phyloP scores from a whole-genome alignment of 2,113 vertebrate genomes.

The Cyphomyrus discorhynchus region DNA sequence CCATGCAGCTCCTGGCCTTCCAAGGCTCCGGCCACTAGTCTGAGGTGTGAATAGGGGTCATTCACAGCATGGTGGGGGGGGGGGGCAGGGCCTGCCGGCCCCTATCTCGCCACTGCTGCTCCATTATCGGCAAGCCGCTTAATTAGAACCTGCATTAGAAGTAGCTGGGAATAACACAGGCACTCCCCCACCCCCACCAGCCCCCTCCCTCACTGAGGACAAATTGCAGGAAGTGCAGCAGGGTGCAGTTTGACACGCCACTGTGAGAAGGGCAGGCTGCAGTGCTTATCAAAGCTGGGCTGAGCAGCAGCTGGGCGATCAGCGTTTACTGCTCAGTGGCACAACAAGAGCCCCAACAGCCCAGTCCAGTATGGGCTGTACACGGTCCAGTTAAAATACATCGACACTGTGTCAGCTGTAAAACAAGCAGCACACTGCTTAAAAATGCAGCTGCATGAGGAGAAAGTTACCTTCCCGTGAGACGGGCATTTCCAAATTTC shows the following conservation, averaged over 20 bases:
- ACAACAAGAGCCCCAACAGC: neutral
- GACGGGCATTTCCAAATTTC: neutral
- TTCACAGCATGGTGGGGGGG: slow-evolving; percentile 54
- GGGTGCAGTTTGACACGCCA: slow-evolving; percentile 43
- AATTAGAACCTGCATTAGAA: slow-evolving; percentile 35
- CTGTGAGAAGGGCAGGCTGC: slow-evolving; percentile 56
- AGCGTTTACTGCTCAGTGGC: slow-evolving; percentile 46
- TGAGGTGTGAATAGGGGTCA: slow-evolving; percentile 41
- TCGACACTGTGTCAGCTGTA: neutral
- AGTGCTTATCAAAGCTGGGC: slow-evolving; percentile 55
- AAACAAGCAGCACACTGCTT: neutral
- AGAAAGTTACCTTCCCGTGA: no score
- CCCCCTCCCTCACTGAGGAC: neutral
- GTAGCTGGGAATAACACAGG: slow-evolving; percentile 10
- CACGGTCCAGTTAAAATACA: neutral
- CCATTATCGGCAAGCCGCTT: slow-evolving; percentile 31
- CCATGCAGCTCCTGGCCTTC: slow-evolving; percentile 36
- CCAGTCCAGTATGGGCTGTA: neutral
- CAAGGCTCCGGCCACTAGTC: slow-evolving; percentile 41
- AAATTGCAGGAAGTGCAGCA: slow-evolving; percentile 5
- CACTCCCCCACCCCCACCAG: slow-evolving; percentile 9
- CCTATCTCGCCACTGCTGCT: neutral
- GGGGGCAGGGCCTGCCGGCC: slow-evolving; percentile 19
- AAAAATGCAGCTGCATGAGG: neutral
- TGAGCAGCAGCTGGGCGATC: slow-evolving; percentile 24